phyloP scores from a whole-genome alignment of 2,113 vertebrate genomes.

The Cyprinodon tularosa region DNA sequence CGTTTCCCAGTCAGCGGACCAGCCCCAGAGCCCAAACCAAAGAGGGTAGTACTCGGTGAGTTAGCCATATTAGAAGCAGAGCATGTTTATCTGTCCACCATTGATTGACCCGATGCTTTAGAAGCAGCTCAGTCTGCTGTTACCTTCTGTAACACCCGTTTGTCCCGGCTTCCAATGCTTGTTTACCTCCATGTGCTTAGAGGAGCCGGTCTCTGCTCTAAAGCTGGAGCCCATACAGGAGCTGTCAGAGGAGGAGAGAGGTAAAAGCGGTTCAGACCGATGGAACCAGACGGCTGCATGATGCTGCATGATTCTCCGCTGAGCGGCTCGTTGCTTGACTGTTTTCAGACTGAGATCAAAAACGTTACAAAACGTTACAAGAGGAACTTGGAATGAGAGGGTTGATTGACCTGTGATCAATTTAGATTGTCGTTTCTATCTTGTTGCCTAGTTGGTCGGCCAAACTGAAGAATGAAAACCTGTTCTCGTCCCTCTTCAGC shows the following conservation, averaged over 20 bases:
- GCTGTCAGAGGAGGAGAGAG: conserved; percentile 95
- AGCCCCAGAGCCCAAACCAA: conserved; percentile 75
- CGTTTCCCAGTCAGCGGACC: conserved; percentile 34
- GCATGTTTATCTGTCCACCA: conserved; percentile 39
- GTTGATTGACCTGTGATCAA: background rate
- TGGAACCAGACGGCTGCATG: conserved; percentile 54
- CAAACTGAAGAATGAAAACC: background rate
- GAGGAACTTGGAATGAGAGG: background rate
- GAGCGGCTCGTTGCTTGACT: background rate
- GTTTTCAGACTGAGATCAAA: background rate
- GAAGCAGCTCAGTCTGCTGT: background rate
- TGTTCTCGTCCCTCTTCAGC: conserved; percentile 34
- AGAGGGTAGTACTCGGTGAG: conserved; percentile 81
- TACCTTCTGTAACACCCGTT: conserved; percentile 25
- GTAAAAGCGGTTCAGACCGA: conserved; percentile 70
- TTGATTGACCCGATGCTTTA: background rate
- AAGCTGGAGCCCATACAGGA: conserved; percentile 95
- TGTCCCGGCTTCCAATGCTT: conserved; percentile 36
- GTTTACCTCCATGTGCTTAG: conserved; percentile 71
- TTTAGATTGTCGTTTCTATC: conserved; percentile 2
- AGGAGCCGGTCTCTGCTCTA: conserved; percentile 84
- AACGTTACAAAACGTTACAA: background rate
- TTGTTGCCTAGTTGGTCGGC: conserved; percentile 16
- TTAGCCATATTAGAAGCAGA: conserved; percentile 21
- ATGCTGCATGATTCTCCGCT: conserved; percentile 62